Percentiles rank a stretch among this genome's conserved stretches.
phyloP scores from a whole-genome alignment of 2,113 vertebrate genomes.

The Mirza zaza region DNA sequence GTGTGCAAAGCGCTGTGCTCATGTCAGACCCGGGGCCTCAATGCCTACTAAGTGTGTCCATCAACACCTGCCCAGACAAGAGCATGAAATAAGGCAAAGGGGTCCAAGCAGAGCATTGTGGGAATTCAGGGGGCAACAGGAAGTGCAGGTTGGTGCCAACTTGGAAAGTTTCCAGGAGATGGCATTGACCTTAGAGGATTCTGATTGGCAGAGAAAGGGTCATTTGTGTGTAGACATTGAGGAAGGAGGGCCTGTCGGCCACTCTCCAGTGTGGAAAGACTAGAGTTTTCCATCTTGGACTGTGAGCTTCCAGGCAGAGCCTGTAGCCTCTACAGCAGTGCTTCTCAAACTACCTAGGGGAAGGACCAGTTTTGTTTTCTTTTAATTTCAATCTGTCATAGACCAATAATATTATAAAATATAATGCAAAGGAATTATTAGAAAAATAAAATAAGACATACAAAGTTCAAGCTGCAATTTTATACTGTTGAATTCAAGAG shows the following conservation, averaged over 20 bases:
- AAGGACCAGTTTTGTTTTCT: background rate
- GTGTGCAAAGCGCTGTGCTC: background rate
- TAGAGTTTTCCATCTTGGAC: background rate
- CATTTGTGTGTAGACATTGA: background rate
- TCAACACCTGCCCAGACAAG: background rate
- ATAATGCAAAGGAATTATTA: background rate
- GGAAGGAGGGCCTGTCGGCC: background rate
- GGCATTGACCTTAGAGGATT: background rate
- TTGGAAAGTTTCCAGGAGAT: background rate
- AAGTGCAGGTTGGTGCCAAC: fast-evolving
- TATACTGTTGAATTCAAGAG: background rate
- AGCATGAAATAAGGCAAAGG: background rate
- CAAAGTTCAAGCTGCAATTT: background rate
- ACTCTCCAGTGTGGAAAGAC: background rate
- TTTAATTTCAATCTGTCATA: background rate
- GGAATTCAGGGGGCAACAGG: background rate
- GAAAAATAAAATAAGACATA: background rate
- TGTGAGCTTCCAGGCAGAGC: background rate
- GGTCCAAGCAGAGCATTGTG: background rate
- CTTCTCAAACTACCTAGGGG: background rate
- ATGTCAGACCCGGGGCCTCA: background rate
- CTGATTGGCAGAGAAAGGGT: background rate
- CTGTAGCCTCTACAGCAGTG: background rate
- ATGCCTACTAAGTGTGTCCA: background rate
- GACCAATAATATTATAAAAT: background rate